Base-by-base conservation (phyloP, 2,797 vertebrate genomes). In the Sebastes hubbsi region DNA sequence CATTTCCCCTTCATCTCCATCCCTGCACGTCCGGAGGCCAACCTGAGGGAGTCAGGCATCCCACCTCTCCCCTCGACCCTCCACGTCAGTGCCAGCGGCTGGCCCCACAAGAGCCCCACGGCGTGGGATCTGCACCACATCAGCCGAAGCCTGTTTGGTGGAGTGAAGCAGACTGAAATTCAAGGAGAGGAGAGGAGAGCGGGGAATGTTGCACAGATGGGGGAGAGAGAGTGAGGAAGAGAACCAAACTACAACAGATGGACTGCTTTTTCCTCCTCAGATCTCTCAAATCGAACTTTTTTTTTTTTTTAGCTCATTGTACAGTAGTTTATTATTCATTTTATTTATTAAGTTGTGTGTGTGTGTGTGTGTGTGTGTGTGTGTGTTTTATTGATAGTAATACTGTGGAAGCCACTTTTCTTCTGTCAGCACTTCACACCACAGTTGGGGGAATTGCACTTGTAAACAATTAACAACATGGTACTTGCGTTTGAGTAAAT, bases 91-190 rank as follows among this genome's bases (percentile, higher is more conserved):
- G 1, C 85, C 12, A 54, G 71, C 30, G 58, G 70, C 78, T 91
- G 87, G 91, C 79, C 69, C 2, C 46, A 72, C 83, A 92, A 84
- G 82, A 85, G 55, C 77, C 52, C 81, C 16, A 22, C 82, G 5
- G 90, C 84, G 6, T 94, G 92, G 91, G 84, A 88, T 59, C 72
- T 83, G 72, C 88, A 76, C 77, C 83, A 66, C 75, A 30, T 84
- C 78, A 64, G 72, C 18, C 85, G 71, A 67, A 66, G 75, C 56
- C 76, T 83, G 61, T 82, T 77, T 6, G 73, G 55, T 3, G 84
- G 80, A 60, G 82, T 22, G 27, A 92, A 82, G 72, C 76, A 84
- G 58, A 66, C 75, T 13, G 81, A 78, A 34, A 56, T 4, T 63
- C 72, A 36, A 49, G 74, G 70, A 62, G 81, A 72, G 38, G 80